These are phyloP conservation scores for Cryptophagus acutangulus DNA, from an alignment of 2,888 invertebrate species.

Conservation along the genomic window DNA sequence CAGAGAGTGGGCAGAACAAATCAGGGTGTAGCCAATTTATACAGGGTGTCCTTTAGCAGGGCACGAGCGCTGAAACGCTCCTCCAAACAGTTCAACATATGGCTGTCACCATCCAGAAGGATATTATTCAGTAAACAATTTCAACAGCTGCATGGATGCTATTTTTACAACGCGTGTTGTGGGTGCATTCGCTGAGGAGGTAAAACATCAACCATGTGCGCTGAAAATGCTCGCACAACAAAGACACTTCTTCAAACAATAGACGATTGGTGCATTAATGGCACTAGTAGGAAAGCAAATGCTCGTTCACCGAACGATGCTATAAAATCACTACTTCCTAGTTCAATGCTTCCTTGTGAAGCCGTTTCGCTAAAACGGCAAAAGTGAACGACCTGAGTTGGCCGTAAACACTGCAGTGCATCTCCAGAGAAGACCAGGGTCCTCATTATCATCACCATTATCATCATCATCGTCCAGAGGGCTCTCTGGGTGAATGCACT, in stretches of 20 bases:
- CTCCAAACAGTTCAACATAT: background rate
- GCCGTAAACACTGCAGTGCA: slow-evolving; percentile 2
- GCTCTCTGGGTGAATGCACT: slow-evolving; percentile 35
- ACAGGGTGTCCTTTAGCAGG: background rate
- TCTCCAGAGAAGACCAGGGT: background rate
- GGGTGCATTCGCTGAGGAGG: background rate
- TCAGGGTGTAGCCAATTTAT: background rate
- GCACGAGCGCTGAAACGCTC: slow-evolving; percentile 2
- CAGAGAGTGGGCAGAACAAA: background rate
- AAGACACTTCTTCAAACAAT: no score
- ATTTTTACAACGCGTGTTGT: slow-evolving; percentile 2
- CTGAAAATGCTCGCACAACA: no score
- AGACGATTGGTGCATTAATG: no score
- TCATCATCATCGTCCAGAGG: slow-evolving; percentile 8
- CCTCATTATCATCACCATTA: background rate
- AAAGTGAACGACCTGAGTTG: slow-evolving; percentile 1
- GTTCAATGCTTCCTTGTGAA: no score
- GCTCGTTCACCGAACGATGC: no score
- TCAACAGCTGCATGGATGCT: background rate
- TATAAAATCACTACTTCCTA: no score
- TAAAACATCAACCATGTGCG: background rate
- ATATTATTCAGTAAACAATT: slow-evolving; percentile 1
- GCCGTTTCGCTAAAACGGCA: no score
- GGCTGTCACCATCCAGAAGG: background rate
- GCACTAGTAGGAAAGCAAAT: no score